Conservation (phyloP, 2,888 invertebrate species). For the Eudemis profundana region DNA sequence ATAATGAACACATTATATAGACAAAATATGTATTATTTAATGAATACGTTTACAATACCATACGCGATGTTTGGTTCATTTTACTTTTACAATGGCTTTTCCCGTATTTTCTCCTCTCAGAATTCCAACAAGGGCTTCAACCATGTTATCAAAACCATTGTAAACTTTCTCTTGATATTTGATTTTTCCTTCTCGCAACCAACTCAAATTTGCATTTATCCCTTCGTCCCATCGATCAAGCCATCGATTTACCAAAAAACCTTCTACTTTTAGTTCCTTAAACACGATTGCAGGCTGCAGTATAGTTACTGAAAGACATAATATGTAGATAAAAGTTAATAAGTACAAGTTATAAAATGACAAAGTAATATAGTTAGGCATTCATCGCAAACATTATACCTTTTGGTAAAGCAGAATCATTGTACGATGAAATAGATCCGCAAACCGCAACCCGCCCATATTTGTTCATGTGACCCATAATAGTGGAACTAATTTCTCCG, state of each 20-base stretch:
- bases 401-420: conserved; percentile 75
- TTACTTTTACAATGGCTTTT: conserved; percentile 88
- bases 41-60: too few relatives aligned
- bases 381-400: too few relatives aligned
- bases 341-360: too few relatives aligned
- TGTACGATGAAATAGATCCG: conserved; percentile 89
- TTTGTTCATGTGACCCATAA: conserved; percentile 87
- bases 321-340: too few relatives aligned
- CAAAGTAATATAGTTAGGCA: too few relatives aligned
- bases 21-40: too few relatives aligned
- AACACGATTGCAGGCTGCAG: conserved; percentile 86
- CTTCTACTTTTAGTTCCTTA: conserved; percentile 88
- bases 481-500: conserved; percentile 88
- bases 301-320: conserved; percentile 76
- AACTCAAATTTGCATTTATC: conserved; percentile 86
- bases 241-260: conserved; percentile 87
- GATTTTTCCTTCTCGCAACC: conserved; percentile 89
- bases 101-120: conserved; percentile 88
- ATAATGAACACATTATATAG: too few relatives aligned
- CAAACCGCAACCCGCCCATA: conserved; percentile 88
- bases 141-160: conserved; percentile 90
- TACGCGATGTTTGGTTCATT: conserved; percentile 47
- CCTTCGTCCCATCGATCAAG: conserved; percentile 86
- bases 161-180: conserved; percentile 89
- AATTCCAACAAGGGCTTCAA: conserved; percentile 88